Percentiles rank a stretch among this genome's conserved stretches.
Evolutionary conservation across 1,140 invertebrate genomes (phyloP).

Genomic region (Argopecten irradians): DNA sequence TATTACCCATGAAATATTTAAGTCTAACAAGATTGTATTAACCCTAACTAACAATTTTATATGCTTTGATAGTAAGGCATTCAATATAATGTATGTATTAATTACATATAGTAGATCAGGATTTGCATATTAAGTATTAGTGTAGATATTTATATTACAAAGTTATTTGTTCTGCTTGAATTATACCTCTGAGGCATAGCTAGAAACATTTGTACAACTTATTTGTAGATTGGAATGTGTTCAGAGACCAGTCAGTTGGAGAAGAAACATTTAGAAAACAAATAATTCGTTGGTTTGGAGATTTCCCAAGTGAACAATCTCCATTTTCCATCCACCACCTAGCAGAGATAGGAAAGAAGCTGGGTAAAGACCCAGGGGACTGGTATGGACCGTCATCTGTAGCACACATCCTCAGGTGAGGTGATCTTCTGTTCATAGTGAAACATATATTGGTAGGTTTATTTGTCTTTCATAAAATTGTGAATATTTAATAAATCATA

Average conservation of each 20-base stretch:
- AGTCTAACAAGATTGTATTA: too few relatives aligned
- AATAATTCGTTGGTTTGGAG: slow-evolving; percentile 94
- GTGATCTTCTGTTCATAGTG: slow-evolving; percentile 40
- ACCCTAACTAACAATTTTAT: too few relatives aligned
- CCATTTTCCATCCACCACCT: slow-evolving; percentile 98
- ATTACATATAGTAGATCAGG: too few relatives aligned
- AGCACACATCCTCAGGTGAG: slow-evolving; percentile 95
- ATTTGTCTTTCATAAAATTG: too few relatives aligned
- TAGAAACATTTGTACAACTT: background rate
- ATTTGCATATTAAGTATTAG: background rate
- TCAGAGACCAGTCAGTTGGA: slow-evolving; percentile 76
- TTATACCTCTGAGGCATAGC: background rate
- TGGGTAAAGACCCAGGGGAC: slow-evolving; percentile 96
- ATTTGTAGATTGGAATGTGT: slow-evolving; percentile 76
- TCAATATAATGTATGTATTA: too few relatives aligned
- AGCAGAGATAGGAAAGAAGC: slow-evolving; percentile 91
- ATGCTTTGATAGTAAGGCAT: too few relatives aligned
- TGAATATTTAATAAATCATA: too few relatives aligned
- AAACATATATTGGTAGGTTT: too few relatives aligned
- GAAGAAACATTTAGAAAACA: slow-evolving; percentile 88
- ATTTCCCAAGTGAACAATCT: slow-evolving; percentile 82
- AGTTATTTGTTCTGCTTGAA: background rate
- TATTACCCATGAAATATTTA: too few relatives aligned
- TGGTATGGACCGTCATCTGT: slow-evolving; percentile 99
- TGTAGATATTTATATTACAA: background rate